Percentiles rank a stretch among this genome's conserved stretches.
Evolutionary conservation across 2,113 vertebrate genomes (phyloP).

Genomic region (Sisor rabdophorus): DNA sequence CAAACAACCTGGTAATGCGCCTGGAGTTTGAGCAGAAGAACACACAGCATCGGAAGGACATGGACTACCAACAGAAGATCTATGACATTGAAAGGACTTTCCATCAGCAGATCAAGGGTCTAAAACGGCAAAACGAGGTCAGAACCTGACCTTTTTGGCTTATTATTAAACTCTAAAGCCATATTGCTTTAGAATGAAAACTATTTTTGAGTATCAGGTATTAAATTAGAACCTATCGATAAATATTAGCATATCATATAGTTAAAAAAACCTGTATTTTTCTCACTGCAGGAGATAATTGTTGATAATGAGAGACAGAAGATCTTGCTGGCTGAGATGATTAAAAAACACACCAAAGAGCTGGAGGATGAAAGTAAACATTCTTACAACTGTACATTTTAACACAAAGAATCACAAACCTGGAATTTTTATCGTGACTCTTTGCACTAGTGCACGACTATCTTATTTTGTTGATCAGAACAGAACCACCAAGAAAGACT

Average conservation of each 20-base stretch:
- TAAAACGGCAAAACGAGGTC: background rate
- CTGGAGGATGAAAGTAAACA: background rate
- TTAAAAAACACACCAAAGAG: background rate
- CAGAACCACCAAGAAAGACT: background rate
- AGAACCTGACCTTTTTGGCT: background rate
- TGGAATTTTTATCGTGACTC: no score
- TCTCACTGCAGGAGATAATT: background rate
- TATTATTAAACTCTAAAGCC: background rate
- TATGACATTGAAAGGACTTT: background rate
- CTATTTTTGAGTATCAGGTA: background rate
- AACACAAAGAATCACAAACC: background rate
- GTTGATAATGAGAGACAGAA: background rate
- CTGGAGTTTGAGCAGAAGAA: background rate
- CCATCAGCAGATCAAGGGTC: background rate
- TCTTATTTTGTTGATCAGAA: background rate
- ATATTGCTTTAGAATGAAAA: background rate
- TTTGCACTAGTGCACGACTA: background rate
- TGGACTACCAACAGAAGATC: background rate
- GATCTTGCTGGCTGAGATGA: background rate
- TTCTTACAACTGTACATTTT: background rate
- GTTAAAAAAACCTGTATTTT: background rate
- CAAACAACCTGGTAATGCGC: no score
- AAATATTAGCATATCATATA: background rate
- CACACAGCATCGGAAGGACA: background rate
- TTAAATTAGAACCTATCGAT: background rate